A percentile compares a stretch with the other conserved stretches of the same genome.
phyloP scores from a whole-genome alignment of 1,140 invertebrate species.

The Pararge aegeria region DNA sequence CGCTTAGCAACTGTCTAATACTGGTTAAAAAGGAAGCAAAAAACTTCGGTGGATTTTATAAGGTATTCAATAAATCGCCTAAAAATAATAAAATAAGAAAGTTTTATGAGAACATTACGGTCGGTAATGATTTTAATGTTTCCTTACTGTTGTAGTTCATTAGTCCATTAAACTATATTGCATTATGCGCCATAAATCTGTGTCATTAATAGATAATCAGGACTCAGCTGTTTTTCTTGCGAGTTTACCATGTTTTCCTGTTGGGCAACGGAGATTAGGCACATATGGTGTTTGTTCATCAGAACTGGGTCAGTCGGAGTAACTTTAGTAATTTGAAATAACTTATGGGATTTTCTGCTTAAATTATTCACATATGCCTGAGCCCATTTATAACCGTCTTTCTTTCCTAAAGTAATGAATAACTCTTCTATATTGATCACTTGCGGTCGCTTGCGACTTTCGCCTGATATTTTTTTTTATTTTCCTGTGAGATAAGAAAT shows the following conservation, averaged over 20 bases:
- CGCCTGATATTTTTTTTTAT: too few species aligned
- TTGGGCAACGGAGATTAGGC: conserved; percentile 22
- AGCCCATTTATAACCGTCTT: neutral
- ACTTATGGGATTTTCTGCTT: neutral
- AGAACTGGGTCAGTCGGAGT: conserved; percentile 16
- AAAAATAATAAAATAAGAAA: neutral
- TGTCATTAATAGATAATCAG: conserved; percentile 35
- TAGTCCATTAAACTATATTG: neutral
- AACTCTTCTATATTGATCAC: too few species aligned
- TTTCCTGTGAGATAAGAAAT: too few species aligned
- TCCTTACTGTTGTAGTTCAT: conserved; percentile 18
- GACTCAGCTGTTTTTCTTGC: conserved; percentile 34
- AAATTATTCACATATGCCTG: too few species aligned
- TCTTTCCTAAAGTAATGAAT: too few species aligned
- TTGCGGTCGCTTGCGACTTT: too few species aligned
- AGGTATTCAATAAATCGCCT: neutral
- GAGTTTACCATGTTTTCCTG: conserved; percentile 37
- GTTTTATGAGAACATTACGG: too few species aligned
- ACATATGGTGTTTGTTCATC: conserved; percentile 26
- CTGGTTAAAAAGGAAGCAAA: too few species aligned
- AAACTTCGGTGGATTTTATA: too few species aligned
- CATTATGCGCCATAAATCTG: conserved; percentile 23
- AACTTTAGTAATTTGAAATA: conserved; percentile 2
- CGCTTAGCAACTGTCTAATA: too few species aligned
- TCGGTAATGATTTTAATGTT: conserved; percentile 23